A percentile compares a stretch with the other conserved stretches of the same genome.
Conservation (phyloP, 2,797 vertebrate genomes). For the Gymnoscopelus microlampas region DNA sequence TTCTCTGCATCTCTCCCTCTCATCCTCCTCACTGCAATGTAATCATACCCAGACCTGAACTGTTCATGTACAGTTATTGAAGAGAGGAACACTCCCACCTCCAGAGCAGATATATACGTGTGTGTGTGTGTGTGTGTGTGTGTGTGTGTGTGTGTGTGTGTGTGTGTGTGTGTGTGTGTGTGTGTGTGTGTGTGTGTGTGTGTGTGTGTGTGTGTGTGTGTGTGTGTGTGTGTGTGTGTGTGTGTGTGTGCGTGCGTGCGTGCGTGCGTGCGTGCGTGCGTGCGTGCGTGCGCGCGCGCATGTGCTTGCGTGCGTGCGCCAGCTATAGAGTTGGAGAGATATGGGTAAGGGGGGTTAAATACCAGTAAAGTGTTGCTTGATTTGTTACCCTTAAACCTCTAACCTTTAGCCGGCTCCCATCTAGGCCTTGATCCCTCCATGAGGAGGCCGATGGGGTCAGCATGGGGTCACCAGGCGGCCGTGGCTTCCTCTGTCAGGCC, state of each 20-base stretch:
- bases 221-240: slow-evolving; percentile 38
- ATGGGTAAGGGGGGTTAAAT: slow-evolving; percentile 75
- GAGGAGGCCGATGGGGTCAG: slow-evolving; percentile 82
- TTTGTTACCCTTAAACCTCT: slow-evolving; percentile 85
- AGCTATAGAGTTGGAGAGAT: slow-evolving; percentile 58
- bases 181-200: slow-evolving; percentile 14
- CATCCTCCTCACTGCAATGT: slow-evolving; percentile 16
- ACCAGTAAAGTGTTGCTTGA: slow-evolving; percentile 81
- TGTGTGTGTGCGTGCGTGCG: slow-evolving; percentile 41
- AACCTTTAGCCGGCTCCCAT: slow-evolving; percentile 80
- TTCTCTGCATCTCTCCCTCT: slow-evolving; percentile 1
- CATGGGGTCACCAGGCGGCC: slow-evolving; percentile 81
- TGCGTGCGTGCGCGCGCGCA: neutral
- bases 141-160: slow-evolving; percentile 25
- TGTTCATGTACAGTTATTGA: slow-evolving; percentile 10
- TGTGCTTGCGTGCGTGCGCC: slow-evolving; percentile 31
- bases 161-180: slow-evolving; percentile 36
- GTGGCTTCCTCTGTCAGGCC: slow-evolving; percentile 78
- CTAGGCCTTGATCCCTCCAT: slow-evolving; percentile 77
- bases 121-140: slow-evolving; percentile 36
- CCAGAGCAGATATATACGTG: slow-evolving; percentile 52
- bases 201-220: slow-evolving; percentile 20
- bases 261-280: slow-evolving; percentile 41
- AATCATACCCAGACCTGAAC: slow-evolving; percentile 35
- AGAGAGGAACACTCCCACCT: slow-evolving; percentile 2